Base-by-base conservation (phyloP, 2,888 invertebrate species). In the Aleiodes testaceus region DNA sequence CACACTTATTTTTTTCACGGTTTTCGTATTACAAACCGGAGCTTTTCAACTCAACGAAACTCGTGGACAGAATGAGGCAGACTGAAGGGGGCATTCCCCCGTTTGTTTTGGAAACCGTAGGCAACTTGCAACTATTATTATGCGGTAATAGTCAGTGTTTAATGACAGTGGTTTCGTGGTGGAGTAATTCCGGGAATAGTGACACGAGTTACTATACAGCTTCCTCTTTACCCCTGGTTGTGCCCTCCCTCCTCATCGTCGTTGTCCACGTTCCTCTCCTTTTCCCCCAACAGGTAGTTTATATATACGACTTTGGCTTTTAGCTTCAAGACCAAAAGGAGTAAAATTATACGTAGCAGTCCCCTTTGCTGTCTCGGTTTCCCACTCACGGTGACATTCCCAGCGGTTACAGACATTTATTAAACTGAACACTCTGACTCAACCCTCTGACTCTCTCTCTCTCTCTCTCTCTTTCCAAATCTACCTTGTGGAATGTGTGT, bases 91-190 rank as follows among this genome's bases (percentile, higher is more conserved):
- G 36, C 9, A 36, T 36, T 36, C 9, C 36, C 36, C 16, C 53
- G 36, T 59, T 59, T 36, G 36, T 36, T 30, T 59, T 59, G 42
- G 9, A 59, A 42, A 11, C 42, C 42, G 59, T 3, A 18, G 59
- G 16, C n/a, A 59, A 59, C 59, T 42, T 16, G 16, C 67, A 36
- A 69, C 66, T 73, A 73, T 71, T 69, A 70, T 72, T 70, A 72
- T 70, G 69, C 69, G 44, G 61, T 70, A 66, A 71, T 70, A 52
- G 53, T 50, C 52, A 70, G 69, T 44, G 45, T 70, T 66, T 72
- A 74, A 72, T 74, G 68, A 74, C 42, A 69, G 69, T 70, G 66
- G 71, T 74, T 66, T 74, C 66, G 68, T 55, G 64, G 66, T 42
- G 45, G 52, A 61, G 65, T 63, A 59, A 72, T 67, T 70, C 53